Evolutionary conservation across 2,888 invertebrate species (phyloP), one percentile per base, ranked within the genome.

Genomic region (Abrostola tripartita): DNA sequence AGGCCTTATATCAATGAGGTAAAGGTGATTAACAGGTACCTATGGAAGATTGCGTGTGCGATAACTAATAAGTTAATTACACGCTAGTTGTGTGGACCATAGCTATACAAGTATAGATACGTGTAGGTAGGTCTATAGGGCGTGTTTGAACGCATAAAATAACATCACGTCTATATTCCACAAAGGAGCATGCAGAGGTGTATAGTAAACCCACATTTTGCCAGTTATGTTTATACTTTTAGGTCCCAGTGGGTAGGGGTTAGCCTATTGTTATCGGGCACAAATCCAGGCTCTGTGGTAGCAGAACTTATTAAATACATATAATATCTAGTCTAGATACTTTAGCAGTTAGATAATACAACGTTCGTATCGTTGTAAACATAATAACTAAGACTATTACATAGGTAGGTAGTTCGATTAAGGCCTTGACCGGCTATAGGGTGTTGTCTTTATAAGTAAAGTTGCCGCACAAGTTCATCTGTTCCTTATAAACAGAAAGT

Each of bases 401-500:
- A 57, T 42, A 47, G 70, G 0, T 44, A 14, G 14, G 14, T 14
- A 44, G 14, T 63, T 64, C 49, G 52, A 76, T 41, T 65, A 47
- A 57, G 24, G 41, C 74, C 74, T 76, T 75, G 74, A 76, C 74
- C 68, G 52, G 52, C 8, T 61, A 35, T 49, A 47, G 56, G 58
- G 60, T 41, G 61, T 44, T 53, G 47, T 65, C 53, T 73, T 60
- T 62, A 52, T 55, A 62, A 56, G 53, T 65, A 40, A 35, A 44
- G 42, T 42, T 42, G 52, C 41, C 37, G 47, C 55, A 51, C 37
- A 52, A 53, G 49, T 58, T 49, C 38, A 68, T 55, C 42, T 59
- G 57, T 9, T 50, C 54, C 62, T 59, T 52, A 62, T 61, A n/a
- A 44, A 50, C 24, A 24, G 24, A 24, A 24, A 4, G 24, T 24